Conservation (phyloP, 1,140 invertebrate species). For the Aphis gossypii region DNA sequence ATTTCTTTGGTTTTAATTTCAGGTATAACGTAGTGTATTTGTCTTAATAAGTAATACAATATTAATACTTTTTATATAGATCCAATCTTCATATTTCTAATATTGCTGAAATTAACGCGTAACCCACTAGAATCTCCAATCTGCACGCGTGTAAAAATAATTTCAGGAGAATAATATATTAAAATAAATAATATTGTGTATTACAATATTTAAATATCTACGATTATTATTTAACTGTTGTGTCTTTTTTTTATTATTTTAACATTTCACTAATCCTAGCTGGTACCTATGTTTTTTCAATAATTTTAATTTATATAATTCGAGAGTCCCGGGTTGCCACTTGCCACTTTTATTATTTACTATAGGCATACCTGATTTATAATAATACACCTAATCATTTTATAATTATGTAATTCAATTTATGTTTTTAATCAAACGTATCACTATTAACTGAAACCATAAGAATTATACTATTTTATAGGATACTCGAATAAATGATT, state of each 20-base stretch:
- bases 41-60: neutral
- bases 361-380: neutral
- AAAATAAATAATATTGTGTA: neutral
- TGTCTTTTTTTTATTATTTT: neutral
- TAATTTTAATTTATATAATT: neutral
- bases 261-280: neutral
- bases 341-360: too few relatives aligned
- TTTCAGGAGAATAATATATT: neutral
- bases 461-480: neutral
- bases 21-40: too few relatives aligned
- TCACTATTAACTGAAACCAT: neutral
- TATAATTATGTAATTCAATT: neutral
- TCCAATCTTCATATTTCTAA: neutral
- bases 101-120: neutral
- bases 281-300: too few relatives aligned
- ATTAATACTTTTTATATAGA: neutral
- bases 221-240: neutral
- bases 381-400: neutral
- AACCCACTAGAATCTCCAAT: neutral
- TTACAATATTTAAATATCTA: neutral
- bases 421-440: neutral
- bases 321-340: too few relatives aligned
- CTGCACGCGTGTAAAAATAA: neutral
- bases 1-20: too few relatives aligned
- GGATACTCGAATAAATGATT: neutral